Percentiles rank a stretch among this genome's conserved stretches.
phyloP scores from a whole-genome alignment of 2,888 invertebrate genomes.

The Ormyrus nitidulus region DNA sequence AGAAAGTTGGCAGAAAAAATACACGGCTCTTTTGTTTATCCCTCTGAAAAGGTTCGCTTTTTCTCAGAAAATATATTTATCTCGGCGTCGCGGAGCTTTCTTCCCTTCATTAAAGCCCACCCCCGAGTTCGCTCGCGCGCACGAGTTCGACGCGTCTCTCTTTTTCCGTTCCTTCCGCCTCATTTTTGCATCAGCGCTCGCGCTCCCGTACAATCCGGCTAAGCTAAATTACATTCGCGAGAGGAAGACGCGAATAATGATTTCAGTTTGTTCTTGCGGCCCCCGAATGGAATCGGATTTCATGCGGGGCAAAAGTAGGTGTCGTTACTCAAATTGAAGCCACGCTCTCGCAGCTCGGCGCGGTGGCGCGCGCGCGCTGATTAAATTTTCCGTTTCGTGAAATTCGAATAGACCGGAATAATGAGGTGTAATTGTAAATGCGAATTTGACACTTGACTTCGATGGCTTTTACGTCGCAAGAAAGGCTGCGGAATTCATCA shows the following conservation, averaged over 20 bases:
- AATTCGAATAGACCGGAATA: slow-evolving; percentile 4
- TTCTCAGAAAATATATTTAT: too few relatives aligned
- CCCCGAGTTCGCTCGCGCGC: not conserved
- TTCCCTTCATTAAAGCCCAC: slow-evolving; percentile 2
- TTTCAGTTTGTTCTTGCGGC: not conserved
- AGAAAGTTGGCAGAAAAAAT: too few relatives aligned
- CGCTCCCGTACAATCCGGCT: not conserved
- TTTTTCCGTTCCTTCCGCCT: not conserved
- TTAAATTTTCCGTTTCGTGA: not conserved
- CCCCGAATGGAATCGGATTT: slow-evolving; percentile 21
- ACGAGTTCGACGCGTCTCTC: not conserved
- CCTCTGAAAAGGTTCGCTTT: too few relatives aligned
- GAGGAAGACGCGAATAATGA: slow-evolving; percentile 24
- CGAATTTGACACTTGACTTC: too few relatives aligned
- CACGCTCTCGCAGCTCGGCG: too few relatives aligned
- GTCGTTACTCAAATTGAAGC: not conserved
- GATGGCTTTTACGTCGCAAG: too few relatives aligned
- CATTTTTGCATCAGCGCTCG: not conserved
- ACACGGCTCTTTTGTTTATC: too few relatives aligned
- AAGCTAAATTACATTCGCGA: slow-evolving; percentile 16
- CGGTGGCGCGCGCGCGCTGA: not conserved
- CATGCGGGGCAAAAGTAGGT: not conserved
- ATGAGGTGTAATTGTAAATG: too few relatives aligned
- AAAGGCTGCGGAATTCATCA: not conserved
- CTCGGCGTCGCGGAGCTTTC: not conserved